phyloP scores from a whole-genome alignment of 2,888 invertebrate genomes.

The Cyrtodaria siliqua region DNA sequence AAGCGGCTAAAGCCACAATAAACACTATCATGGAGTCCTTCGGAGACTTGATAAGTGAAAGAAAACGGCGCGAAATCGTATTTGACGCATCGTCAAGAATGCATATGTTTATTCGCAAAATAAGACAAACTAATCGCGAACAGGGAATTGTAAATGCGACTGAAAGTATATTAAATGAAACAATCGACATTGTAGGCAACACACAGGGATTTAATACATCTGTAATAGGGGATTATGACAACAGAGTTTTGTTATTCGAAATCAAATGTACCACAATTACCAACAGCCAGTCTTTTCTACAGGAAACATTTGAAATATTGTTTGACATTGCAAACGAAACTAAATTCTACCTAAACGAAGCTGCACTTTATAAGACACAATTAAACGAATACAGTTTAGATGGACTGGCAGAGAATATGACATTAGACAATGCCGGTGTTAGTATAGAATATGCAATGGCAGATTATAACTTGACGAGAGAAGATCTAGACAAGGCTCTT shows the following conservation, averaged over 20 bases:
- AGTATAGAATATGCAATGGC: conserved; percentile 9
- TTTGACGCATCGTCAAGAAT: too few species aligned
- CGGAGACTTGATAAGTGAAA: conserved; percentile 7
- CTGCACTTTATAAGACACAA: not conserved
- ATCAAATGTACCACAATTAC: conserved; percentile 36
- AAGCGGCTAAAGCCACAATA: conserved; percentile 46
- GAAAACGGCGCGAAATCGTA: conserved; percentile 33
- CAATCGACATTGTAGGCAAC: not conserved
- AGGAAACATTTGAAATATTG: conserved; percentile 15
- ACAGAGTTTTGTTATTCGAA: conserved; percentile 28
- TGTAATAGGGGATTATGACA: conserved; percentile 4
- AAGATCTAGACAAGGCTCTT: too few species aligned
- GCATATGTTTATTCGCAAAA: conserved; percentile 28
- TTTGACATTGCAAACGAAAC: conserved; percentile 32
- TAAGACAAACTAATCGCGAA: conserved; percentile 19
- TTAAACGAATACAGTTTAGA: not conserved
- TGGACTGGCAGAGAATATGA: not conserved
- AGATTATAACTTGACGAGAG: conserved; percentile 40
- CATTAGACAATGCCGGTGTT: conserved; percentile 9
- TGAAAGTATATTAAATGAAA: not conserved
- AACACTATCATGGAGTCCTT: conserved; percentile 13
- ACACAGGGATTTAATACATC: not conserved
- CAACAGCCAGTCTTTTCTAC: conserved; percentile 15
- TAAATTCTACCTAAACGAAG: not conserved
- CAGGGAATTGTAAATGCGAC: not conserved